Base-by-base conservation (phyloP, 2,113 vertebrate genomes). In the Labeo rohita region DNA sequence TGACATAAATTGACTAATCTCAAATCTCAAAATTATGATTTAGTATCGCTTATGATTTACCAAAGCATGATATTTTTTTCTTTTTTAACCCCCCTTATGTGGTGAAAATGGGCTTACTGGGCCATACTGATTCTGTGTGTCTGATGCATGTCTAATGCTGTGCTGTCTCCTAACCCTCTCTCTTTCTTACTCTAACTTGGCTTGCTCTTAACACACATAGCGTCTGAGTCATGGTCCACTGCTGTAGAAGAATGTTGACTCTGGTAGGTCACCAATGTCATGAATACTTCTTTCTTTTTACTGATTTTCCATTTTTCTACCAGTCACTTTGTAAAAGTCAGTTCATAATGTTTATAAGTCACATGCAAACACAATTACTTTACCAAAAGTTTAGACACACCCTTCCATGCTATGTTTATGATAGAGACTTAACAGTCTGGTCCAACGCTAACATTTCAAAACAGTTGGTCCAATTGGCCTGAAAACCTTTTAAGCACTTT, bases 211-310 rank as follows among this genome's bases (percentile, higher is more conserved):
- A 89, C 95, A 95, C 95, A 93, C 86, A 92, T 94, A 93, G 95
- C 94, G 88, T 94, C 95, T 0, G 94, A 96, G 88, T 95, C 96
- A 93, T 95, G 95, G 93, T 95, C 95, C 91, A 90, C 95, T 91
- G 95, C 94, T 92, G 94, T 95, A 93, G 96, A 96, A 91, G 95
- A 96, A 88, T 96, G 86, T 84, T 89, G 91, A 96, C 86, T 86
- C 92, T 82, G 95, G 95, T 96, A 95, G 2, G 95, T 95, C 18
- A 50, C 88, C 78, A 72, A 52, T 86, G 81, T 86, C 73, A 21
- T 0, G 89, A 92, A 80, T 91, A 49, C 34, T 49, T 65, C 43
- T 49, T 39, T 77, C n/a, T 77, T n/a, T 56, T 39, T 34, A 68
- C 13, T 36, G 28, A 6, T 68, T 76, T 52, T 73, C 16, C 7